phyloP scores from a whole-genome alignment of 2,888 invertebrate species.

The Artemia sinica region DNA sequence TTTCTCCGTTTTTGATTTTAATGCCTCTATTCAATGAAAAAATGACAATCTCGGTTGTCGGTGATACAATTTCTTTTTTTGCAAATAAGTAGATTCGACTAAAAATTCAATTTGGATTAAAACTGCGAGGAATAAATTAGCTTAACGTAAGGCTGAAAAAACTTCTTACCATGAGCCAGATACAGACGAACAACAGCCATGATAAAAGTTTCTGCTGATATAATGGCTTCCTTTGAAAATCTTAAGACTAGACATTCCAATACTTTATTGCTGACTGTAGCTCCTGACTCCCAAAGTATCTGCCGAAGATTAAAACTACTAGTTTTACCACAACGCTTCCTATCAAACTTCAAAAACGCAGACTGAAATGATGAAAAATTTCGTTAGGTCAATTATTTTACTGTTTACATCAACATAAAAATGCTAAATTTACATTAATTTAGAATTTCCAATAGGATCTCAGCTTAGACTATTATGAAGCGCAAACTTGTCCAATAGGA shows the following conservation, averaged over 20 bases:
- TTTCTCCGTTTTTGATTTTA: no score
- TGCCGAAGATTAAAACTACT: conserved; percentile 46
- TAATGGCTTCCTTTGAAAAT: conserved; percentile 42
- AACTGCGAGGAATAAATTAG: conserved; percentile 15
- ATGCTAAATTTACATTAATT: no score
- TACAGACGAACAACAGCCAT: conserved; percentile 46
- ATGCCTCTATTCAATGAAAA: not conserved
- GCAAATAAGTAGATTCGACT: not conserved
- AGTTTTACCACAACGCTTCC: conserved; percentile 38
- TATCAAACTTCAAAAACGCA: conserved; percentile 44
- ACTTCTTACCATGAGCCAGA: conserved; percentile 41
- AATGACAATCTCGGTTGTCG: not conserved
- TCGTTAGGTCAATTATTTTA: no score
- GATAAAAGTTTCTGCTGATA: conserved; percentile 44
- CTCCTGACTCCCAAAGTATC: conserved; percentile 48
- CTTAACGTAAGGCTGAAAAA: not conserved
- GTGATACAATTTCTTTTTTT: not conserved
- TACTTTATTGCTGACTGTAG: conserved; percentile 54
- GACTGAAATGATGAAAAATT: conserved; percentile 32
- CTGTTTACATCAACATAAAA: no score
- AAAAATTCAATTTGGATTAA: not conserved
- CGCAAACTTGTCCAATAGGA: no score
- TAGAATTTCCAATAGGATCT: no score
- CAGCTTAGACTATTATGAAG: no score
- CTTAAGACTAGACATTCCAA: conserved; percentile 50